phyloP scores from a whole-genome alignment of 2,797 vertebrate species.

The Coilia nasus region DNA sequence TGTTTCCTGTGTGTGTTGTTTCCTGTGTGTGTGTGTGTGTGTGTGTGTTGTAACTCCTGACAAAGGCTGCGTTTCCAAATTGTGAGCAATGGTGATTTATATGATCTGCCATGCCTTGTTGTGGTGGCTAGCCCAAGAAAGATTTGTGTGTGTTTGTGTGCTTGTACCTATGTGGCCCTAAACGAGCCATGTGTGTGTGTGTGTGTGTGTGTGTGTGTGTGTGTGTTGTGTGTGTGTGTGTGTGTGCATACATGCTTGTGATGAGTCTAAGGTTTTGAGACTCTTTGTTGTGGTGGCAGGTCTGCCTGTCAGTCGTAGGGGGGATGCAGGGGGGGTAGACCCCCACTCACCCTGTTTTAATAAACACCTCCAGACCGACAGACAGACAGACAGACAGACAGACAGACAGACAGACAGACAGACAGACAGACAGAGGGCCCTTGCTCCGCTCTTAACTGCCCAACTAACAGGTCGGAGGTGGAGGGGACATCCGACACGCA shows the following conservation, averaged over 20 bases:
- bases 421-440: constrained; percentile 46
- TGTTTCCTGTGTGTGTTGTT: no score
- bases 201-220: not conserved
- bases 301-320: constrained; percentile 46
- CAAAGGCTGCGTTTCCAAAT: no score
- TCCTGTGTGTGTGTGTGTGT: no score
- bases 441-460: no score
- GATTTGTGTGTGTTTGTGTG: not conserved
- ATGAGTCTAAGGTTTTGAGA: constrained; percentile 25
- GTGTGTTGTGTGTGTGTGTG: not conserved
- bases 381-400: constrained; percentile 61
- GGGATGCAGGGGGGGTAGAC: constrained; percentile 50
- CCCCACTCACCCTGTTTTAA: constrained; percentile 76
- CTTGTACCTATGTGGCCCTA: no score
- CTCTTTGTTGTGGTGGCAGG: constrained; percentile 48
- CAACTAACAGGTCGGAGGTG: not conserved
- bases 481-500: constrained; percentile 19
- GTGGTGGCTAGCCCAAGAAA: no score
- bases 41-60: no score
- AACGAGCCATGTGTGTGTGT: not conserved
- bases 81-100: no score
- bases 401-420: constrained; percentile 49
- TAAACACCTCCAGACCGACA: constrained; percentile 68
- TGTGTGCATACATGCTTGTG: not conserved
- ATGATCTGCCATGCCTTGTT: no score